Evolutionary conservation across 2,113 vertebrate species (phyloP).

Genomic region (Apodemus sylvaticus): DNA sequence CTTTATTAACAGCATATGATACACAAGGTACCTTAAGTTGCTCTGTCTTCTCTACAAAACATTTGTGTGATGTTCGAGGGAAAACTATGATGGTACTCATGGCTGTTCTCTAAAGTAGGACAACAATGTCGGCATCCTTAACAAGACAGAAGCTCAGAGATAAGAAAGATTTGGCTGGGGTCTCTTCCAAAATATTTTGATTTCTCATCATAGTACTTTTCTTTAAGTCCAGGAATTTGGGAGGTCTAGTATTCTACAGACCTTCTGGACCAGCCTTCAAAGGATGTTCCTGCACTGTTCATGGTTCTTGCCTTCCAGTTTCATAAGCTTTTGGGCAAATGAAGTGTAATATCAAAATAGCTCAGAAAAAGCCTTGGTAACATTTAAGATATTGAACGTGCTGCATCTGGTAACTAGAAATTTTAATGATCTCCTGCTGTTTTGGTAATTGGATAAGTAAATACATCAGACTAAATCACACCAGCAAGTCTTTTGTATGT

Average conservation of each 20-base stretch:
- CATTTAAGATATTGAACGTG: slow-evolving; percentile 86
- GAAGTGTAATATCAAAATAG: slow-evolving; percentile 87
- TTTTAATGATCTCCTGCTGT: slow-evolving; percentile 98
- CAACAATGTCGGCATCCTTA: slow-evolving; percentile 10
- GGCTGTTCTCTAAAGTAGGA: background rate
- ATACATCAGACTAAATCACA: slow-evolving; percentile 93
- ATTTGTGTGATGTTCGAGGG: background rate
- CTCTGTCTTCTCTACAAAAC: background rate
- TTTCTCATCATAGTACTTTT: slow-evolving; percentile 32
- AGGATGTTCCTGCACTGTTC: slow-evolving; percentile 70
- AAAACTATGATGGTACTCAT: background rate
- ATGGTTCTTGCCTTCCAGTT: slow-evolving; percentile 75
- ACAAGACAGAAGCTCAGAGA: background rate
- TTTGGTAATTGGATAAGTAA: slow-evolving; percentile 99
- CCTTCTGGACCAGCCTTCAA: slow-evolving; percentile 70
- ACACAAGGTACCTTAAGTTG: background rate
- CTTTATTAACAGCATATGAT: slow-evolving; percentile 37
- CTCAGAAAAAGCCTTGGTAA: slow-evolving; percentile 84
- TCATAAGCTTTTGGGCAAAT: slow-evolving; percentile 73
- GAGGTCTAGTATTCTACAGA: slow-evolving; percentile 44
- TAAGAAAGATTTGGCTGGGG: background rate
- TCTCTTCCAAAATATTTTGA: slow-evolving; percentile 16
- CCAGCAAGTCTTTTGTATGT: slow-evolving; percentile 80
- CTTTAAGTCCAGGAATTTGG: slow-evolving; percentile 22
- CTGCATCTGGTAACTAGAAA: slow-evolving; percentile 88